These are phyloP conservation scores for Podarcis cretensis DNA, from an alignment of 2,113 vertebrate species.

Conservation along the genomic window DNA sequence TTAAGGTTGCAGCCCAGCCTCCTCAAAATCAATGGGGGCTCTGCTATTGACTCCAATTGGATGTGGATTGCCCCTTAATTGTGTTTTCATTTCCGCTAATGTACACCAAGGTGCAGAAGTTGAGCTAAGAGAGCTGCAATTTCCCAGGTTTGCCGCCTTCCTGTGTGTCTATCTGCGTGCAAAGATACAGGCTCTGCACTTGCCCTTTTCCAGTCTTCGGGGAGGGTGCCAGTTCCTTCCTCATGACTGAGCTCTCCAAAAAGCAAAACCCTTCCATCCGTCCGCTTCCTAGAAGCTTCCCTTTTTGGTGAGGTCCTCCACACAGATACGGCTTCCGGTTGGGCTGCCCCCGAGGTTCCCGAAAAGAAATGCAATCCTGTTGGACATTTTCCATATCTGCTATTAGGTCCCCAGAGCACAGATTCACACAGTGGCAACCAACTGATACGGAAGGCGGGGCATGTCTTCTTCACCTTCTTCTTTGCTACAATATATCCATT, in stretches of 20 bases:
- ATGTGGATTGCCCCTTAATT: constrained; percentile 13
- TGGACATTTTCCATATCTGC: no score
- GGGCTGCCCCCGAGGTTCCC: background rate
- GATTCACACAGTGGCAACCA: no score
- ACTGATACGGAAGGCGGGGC: no score
- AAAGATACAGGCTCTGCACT: background rate
- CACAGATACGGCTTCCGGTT: background rate
- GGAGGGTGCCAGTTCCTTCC: background rate
- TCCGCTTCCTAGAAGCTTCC: background rate
- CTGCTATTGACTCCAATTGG: constrained; percentile 2
- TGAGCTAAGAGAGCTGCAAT: background rate
- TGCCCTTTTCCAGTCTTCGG: background rate
- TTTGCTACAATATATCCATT: no score
- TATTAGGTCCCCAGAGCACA: no score
- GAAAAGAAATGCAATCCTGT: background rate
- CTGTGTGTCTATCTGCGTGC: background rate
- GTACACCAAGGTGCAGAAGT: background rate
- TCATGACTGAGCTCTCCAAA: background rate
- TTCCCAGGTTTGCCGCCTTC: background rate
- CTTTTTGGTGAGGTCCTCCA: background rate
- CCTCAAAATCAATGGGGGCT: constrained; percentile 8
- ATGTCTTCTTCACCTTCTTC: no score
- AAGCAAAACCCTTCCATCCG: background rate
- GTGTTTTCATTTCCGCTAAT: constrained; percentile 17
- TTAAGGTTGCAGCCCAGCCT: constrained; percentile 13